A percentile compares a stretch with the other conserved stretches of the same genome.
These are phyloP conservation scores for Drosophila mayaguana DNA, from an alignment of 2,888 invertebrate genomes.

Conservation along the genomic window DNA sequence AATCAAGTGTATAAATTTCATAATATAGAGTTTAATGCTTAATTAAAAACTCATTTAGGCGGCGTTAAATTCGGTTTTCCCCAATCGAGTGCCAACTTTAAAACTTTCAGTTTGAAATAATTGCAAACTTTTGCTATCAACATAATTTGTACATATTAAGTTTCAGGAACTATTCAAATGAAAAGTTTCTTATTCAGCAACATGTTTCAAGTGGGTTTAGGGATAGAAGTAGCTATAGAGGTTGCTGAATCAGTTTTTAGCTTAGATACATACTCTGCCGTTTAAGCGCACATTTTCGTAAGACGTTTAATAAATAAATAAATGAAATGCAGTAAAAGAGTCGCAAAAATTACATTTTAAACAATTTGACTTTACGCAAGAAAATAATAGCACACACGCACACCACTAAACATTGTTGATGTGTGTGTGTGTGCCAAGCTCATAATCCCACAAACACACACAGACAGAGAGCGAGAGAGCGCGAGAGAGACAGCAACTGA, in stretches of 20 bases:
- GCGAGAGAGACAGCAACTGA: slow-evolving; percentile 26
- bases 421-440: slow-evolving; percentile 32
- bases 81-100: slow-evolving; percentile 15
- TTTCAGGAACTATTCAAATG: background rate
- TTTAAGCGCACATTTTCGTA: slow-evolving; percentile 15
- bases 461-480: background rate
- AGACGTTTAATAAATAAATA: slow-evolving; percentile 37
- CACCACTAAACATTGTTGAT: slow-evolving; percentile 33
- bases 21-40: slow-evolving; percentile 40
- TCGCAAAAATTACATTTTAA: slow-evolving; percentile 45
- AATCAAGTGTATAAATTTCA: slow-evolving; percentile 6
- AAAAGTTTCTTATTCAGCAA: background rate
- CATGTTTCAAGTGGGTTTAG: background rate
- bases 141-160: slow-evolving; percentile 6
- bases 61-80: slow-evolving; percentile 49
- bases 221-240: no score
- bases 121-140: background rate
- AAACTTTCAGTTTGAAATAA: background rate
- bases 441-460: slow-evolving; percentile 42
- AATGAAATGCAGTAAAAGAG: slow-evolving; percentile 30
- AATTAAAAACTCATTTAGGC: slow-evolving; percentile 63
- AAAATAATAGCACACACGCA: slow-evolving; percentile 27
- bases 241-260: background rate
- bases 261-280: background rate
- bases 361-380: slow-evolving; percentile 43